Evolutionary conservation across 2,797 vertebrate species (phyloP).

Genomic region (Sebastes kiyomatsui): DNA sequence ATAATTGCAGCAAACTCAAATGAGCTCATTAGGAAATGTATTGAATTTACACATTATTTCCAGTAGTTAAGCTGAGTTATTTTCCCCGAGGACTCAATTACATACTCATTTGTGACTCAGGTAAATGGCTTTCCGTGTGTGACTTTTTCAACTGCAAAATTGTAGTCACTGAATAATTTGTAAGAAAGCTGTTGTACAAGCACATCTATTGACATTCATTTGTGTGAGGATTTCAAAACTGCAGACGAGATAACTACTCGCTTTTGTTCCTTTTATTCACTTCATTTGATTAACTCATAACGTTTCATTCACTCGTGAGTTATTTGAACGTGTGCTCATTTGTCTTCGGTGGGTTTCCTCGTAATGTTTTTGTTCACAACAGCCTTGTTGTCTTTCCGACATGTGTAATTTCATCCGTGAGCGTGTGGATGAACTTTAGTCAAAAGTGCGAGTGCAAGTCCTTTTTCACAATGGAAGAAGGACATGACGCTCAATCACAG

Average conservation of each 20-base stretch:
- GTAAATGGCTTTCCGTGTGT: slow-evolving; percentile 85
- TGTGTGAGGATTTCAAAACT: slow-evolving; percentile 62
- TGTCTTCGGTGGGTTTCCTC: slow-evolving; percentile 51
- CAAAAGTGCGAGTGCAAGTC: slow-evolving; percentile 48
- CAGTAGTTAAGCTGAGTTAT: slow-evolving; percentile 98
- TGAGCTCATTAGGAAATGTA: slow-evolving; percentile 96
- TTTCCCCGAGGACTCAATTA: slow-evolving; percentile 97
- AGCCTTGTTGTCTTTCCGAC: slow-evolving; percentile 64
- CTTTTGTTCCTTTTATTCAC: slow-evolving; percentile 74
- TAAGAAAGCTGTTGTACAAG: slow-evolving; percentile 79
- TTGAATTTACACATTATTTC: slow-evolving; percentile 98
- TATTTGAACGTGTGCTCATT: slow-evolving; percentile 56
- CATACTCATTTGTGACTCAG: slow-evolving; percentile 96
- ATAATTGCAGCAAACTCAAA: slow-evolving; percentile 94
- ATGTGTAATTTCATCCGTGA: slow-evolving; percentile 44
- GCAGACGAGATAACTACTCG: slow-evolving; percentile 64
- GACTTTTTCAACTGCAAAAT: slow-evolving; percentile 82
- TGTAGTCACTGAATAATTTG: slow-evolving; percentile 82
- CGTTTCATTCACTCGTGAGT: slow-evolving; percentile 66
- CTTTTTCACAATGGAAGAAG: slow-evolving; percentile 49
- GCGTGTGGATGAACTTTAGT: slow-evolving; percentile 49
- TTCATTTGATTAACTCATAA: slow-evolving; percentile 80
- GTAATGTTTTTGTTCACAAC: slow-evolving; percentile 68
- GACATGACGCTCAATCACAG: slow-evolving; percentile 46
- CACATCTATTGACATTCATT: slow-evolving; percentile 77